Evolutionary conservation across 2,797 vertebrate species (phyloP), one percentile per base, ranked within the genome.

Genomic region (Craterocephalus amniculus): DNA sequence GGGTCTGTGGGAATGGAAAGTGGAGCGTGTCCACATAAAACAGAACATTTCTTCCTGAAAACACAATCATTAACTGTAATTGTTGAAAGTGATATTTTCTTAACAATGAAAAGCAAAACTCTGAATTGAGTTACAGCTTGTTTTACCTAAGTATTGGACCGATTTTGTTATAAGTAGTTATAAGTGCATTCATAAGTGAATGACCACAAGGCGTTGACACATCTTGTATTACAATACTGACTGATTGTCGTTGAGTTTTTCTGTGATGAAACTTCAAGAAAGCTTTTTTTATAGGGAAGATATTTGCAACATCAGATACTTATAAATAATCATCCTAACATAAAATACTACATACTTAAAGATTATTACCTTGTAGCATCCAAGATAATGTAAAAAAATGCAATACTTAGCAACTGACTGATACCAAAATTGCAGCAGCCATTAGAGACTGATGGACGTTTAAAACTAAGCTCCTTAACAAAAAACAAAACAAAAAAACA

Each of bases 1-100:
- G 18, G 51, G 13, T 65, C 76, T 72, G 24, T 70, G 76, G 79
- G 78, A 79, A 76, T 26, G 63, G 38, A 68, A 76, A 84, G 65
- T 70, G 60, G 75, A 82, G 57, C 78, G 3, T 59, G 74, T 74
- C 62, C 65, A 55, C 69, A 40, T 24, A 55, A 67, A 63, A 70
- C 66, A 52, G 55, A 75, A 67, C 72, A 60, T 76, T 70, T 77
- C 49, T 70, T 80, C 52, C 66, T 58, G 59, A 52, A 78, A 81
- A 72, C 76, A 60, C 27, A 8, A 5, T 34, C 38, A 60, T 70
- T 36, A 64, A 18, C 69, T 31, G 32, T 16, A 51, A 52, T 59
- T 48, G 38, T 59, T 72, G 9, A n/a, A 34, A 35, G 14, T 20
- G n/a, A 20, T 18, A 58, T 51, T 18, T 22, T 38, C 36, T 69